Base-by-base conservation (phyloP, 2,888 invertebrate genomes). In the Leucania comma region DNA sequence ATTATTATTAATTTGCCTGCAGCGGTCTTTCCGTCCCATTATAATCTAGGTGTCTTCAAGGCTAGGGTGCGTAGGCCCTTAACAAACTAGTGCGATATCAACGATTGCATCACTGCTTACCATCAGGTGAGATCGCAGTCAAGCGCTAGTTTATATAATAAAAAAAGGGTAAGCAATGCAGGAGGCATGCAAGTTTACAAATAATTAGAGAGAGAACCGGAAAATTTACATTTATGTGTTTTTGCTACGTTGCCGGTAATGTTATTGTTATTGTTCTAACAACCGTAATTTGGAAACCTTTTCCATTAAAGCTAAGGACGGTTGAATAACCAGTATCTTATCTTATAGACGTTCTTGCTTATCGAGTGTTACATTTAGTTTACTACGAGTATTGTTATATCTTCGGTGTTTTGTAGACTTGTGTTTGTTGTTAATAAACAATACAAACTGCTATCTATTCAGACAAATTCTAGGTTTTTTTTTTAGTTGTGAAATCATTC, bases 251-350 rank as follows among this genome's bases (percentile, higher is more conserved):
- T 71, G 57, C 65, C 51, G 29, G 51, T 80, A 75, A 80, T 80
- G 80, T 61, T 68, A 80, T 60, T 78, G 78, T 73, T 78, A 78
- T 80, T 71, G 58, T 26, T 71, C 14, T 62, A 68, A 62, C 50
- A 64, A 46, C 57, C 58, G 51, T 80, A 54, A 75, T 46, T 54
- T 14, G 12, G 48, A 56, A 79, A 59, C 76, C 51, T 75, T 75
- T 80, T 71, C 57, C 59, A 66, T 66, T 61, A 24, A 24, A 62
- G 61, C 54, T 80, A 71, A 80, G 54, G 64, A 65, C 22, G 54
- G 48, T 32, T 46, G 48, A 60, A 54, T 54, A 58, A 75, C 48
- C 50, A 58, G 68, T 26, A 56, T 67, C 62, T 80, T 71, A 75
- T 78, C 57, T 71, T 58, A 42, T 22, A 29, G 24, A 50, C 24